Evolutionary conservation across 2,888 invertebrate species (phyloP).

Genomic region (Palloptera scutellata): DNA sequence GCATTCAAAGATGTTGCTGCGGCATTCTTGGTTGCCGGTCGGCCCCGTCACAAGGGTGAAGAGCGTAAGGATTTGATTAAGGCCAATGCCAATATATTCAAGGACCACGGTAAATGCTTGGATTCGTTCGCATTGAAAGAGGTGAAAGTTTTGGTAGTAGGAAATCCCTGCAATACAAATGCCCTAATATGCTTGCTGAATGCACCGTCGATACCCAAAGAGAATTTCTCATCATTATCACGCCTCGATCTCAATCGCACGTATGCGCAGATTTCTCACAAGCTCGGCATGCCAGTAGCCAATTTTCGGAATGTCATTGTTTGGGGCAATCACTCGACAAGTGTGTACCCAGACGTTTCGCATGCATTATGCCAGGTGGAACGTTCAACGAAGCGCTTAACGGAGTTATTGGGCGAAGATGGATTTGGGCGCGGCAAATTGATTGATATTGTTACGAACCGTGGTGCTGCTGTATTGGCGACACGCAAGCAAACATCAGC

Average conservation of each 20-base stretch:
- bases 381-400: constrained; percentile 68
- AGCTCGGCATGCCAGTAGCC: constrained; percentile 71
- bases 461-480: constrained; percentile 94
- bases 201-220: constrained; percentile 90
- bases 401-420: constrained; percentile 78
- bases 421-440: constrained; percentile 82
- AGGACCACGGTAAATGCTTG: constrained; percentile 91
- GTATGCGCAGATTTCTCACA: constrained; percentile 79
- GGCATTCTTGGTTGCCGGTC: constrained; percentile 94
- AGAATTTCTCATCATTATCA: constrained; percentile 96
- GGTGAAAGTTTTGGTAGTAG: constrained; percentile 92
- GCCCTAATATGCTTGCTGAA: constrained; percentile 92
- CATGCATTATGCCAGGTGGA: constrained; percentile 71
- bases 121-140: constrained; percentile 87
- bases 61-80: constrained; percentile 93
- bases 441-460: constrained; percentile 88
- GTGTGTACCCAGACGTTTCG: constrained; percentile 92
- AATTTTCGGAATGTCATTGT: constrained; percentile 89
- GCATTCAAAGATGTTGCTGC: constrained; percentile 94
- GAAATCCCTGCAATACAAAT: constrained; percentile 98
- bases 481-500: constrained; percentile 97
- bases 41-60: constrained; percentile 96
- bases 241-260: constrained; percentile 96
- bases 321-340: constrained; percentile 98
- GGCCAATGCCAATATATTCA: constrained; percentile 96